Conservation (phyloP, 2,888 invertebrate species). For the Volucella inflata region DNA sequence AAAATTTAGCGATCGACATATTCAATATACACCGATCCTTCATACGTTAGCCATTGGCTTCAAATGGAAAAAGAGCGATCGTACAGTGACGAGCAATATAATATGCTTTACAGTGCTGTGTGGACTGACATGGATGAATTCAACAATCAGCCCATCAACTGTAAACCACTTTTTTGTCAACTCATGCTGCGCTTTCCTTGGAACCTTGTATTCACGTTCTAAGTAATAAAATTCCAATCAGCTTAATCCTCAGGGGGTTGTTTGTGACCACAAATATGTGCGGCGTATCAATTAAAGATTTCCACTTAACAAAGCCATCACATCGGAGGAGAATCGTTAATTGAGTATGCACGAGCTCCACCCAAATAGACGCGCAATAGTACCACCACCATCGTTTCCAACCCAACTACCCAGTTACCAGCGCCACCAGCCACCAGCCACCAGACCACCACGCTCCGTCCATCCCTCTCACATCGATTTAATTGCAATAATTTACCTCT, state of each 20-base stretch:
- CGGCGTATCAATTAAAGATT: conserved; percentile 46
- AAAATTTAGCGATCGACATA: too few relatives aligned
- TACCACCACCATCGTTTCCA: neutral
- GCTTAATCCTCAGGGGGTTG: conserved; percentile 17
- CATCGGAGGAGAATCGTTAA: conserved; percentile 37
- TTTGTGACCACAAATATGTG: conserved; percentile 53
- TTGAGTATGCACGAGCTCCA: conserved; percentile 42
- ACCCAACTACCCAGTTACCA: neutral
- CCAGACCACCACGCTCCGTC: neutral
- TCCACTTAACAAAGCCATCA: conserved; percentile 47
- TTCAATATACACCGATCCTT: too few relatives aligned
- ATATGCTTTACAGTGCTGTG: too few relatives aligned
- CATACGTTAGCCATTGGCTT: too few relatives aligned
- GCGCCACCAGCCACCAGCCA: too few relatives aligned
- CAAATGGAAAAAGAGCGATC: too few relatives aligned
- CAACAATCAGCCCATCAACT: too few relatives aligned
- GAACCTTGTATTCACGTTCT: too few relatives aligned
- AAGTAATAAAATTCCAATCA: conserved; percentile 30
- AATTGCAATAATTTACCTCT: conserved; percentile 58
- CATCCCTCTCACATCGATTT: conserved; percentile 12
- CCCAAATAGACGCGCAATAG: conserved; percentile 60
- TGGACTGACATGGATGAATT: too few relatives aligned
- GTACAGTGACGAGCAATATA: too few relatives aligned
- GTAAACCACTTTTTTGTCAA: too few relatives aligned
- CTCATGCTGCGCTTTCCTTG: too few relatives aligned